Conservation (phyloP, 53 echinoderm and acorn worm genomes). For the Hippasteria phrygiana region DNA sequence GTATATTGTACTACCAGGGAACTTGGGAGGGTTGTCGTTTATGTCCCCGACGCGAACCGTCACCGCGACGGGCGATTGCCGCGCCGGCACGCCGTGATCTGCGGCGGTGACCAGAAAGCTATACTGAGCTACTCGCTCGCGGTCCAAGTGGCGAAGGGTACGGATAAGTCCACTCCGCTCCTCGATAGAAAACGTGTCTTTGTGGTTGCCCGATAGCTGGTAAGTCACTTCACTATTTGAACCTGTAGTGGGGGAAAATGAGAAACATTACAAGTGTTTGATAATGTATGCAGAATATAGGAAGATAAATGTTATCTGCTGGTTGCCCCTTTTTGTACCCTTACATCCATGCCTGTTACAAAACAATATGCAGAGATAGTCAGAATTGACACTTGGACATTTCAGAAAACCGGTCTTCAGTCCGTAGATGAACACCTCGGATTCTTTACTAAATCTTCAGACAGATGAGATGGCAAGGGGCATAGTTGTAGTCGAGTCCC, state of each 20-base stretch:
- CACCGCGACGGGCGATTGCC: background rate
- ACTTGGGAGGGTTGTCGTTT: conserved; percentile 62
- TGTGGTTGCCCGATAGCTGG: conserved; percentile 28
- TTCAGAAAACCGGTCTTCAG: no score
- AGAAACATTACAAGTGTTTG: background rate
- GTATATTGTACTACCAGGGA: conserved; percentile 2
- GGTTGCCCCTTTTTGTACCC: no score
- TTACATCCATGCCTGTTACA: no score
- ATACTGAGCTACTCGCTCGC: conserved; percentile 22
- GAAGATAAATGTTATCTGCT: no score
- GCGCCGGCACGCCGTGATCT: conserved; percentile 37
- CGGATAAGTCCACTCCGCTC: conserved; percentile 48
- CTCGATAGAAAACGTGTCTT: conserved; percentile 47
- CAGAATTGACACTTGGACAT: no score
- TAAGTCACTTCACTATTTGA: conserved; percentile 36
- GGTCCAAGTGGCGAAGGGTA: conserved; percentile 24
- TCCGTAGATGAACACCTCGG: no score
- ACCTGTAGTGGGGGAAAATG: background rate
- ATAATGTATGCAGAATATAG: background rate
- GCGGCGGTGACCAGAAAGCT: conserved; percentile 22
- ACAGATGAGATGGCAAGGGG: no score
- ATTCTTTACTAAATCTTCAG: no score
- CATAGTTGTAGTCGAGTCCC: no score
- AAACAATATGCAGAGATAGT: no score
- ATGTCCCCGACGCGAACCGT: conserved; percentile 36